phyloP scores from a whole-genome alignment of 2,797 vertebrate species.

The Enteromius trimaculatus region DNA sequence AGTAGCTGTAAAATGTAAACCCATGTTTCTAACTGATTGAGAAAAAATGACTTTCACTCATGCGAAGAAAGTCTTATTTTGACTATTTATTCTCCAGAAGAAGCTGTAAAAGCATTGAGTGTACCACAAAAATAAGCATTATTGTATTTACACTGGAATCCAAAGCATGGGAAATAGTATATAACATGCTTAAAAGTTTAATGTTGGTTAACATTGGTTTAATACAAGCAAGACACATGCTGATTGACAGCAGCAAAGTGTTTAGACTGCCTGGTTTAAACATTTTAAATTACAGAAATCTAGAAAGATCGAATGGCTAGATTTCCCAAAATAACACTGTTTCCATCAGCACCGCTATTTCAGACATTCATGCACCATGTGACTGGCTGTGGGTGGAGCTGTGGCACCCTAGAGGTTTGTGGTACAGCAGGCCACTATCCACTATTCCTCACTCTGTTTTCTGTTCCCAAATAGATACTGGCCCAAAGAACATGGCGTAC shows the following conservation, averaged over 20 bases:
- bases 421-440: slow-evolving; percentile 6
- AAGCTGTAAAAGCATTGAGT: not conserved
- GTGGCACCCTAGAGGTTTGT: slow-evolving; percentile 21
- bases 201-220: slow-evolving; percentile 24
- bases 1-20: too few relatives aligned
- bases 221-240: not conserved
- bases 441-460: slow-evolving; percentile 4
- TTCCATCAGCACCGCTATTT: not conserved
- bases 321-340: slow-evolving; percentile 23
- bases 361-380: not conserved
- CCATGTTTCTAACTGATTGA: not conserved
- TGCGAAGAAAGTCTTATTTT: not conserved
- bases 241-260: slow-evolving; percentile 16
- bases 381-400: not conserved
- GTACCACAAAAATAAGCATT: slow-evolving; percentile 8
- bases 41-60: too few relatives aligned
- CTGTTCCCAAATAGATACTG: slow-evolving; percentile 36
- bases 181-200: not conserved
- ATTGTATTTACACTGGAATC: not conserved
- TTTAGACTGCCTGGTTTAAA: slow-evolving; percentile 1
- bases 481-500: slow-evolving; percentile 23
- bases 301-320: slow-evolving; percentile 19
- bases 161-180: not conserved
- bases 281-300: slow-evolving; percentile 20
- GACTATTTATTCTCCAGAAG: not conserved